phyloP scores from a whole-genome alignment of 2,888 invertebrate species.

The Baronia brevicornis region DNA sequence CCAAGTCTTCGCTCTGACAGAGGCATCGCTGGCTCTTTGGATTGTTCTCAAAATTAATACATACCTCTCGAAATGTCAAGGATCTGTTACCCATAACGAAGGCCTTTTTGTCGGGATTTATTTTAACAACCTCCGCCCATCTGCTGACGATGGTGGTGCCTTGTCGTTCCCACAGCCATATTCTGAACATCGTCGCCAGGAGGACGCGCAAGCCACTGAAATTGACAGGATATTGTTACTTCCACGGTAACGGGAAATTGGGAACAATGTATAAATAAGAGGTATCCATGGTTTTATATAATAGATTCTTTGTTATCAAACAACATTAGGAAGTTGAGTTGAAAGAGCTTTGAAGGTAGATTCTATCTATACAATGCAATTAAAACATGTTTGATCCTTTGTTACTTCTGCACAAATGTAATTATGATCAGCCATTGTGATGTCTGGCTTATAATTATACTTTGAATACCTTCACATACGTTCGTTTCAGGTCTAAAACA shows the following conservation, averaged over 20 bases:
- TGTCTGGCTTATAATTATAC: too few relatives aligned
- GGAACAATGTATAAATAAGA: neutral
- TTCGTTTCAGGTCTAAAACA: too few relatives aligned
- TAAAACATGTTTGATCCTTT: too few relatives aligned
- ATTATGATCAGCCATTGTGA: too few relatives aligned
- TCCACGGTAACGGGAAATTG: constrained; percentile 12
- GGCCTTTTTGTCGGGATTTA: constrained; percentile 80
- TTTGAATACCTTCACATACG: too few relatives aligned
- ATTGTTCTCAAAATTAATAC: too few relatives aligned
- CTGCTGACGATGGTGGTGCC: constrained; percentile 74
- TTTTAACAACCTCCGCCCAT: constrained; percentile 65
- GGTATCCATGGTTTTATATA: neutral
- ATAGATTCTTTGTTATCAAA: neutral
- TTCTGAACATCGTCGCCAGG: constrained; percentile 61
- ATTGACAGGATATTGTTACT: constrained; percentile 10
- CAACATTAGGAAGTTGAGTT: neutral
- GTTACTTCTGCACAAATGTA: too few relatives aligned
- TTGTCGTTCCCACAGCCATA: constrained; percentile 69
- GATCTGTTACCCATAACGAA: constrained; percentile 80
- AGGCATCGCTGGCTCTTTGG: too few relatives aligned
- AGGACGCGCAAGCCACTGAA: constrained; percentile 75
- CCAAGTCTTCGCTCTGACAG: too few relatives aligned
- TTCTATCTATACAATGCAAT: too few relatives aligned
- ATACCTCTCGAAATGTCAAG: constrained; percentile 81
- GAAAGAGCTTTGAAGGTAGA: neutral